Evolutionary conservation across 2,113 vertebrate species (phyloP).

Genomic region (Brachirus orientalis): DNA sequence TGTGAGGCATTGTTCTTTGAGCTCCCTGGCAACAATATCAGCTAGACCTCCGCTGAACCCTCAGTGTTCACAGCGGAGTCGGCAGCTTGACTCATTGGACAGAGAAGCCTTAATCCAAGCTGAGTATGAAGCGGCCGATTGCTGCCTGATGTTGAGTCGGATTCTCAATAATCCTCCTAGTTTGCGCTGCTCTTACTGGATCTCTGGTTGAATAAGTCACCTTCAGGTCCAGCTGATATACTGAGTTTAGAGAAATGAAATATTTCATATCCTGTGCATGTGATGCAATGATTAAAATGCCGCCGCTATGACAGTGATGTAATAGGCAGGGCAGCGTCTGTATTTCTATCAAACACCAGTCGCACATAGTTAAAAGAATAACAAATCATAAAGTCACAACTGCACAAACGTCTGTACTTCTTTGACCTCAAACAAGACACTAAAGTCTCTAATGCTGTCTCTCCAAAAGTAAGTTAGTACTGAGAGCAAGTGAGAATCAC

Average conservation of each 20-base stretch:
- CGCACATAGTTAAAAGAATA: too few relatives aligned
- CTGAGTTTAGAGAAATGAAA: constrained; percentile 19
- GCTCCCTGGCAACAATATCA: constrained; percentile 42
- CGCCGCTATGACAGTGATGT: not conserved
- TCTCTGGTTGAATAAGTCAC: constrained; percentile 25
- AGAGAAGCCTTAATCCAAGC: constrained; percentile 37
- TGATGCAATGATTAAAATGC: not conserved
- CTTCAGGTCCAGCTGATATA: constrained; percentile 32
- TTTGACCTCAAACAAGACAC: too few relatives aligned
- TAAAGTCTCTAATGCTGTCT: too few relatives aligned
- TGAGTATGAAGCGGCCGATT: constrained; percentile 34
- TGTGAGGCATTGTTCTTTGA: constrained; percentile 27
- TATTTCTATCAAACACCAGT: too few relatives aligned
- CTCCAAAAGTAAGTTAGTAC: too few relatives aligned
- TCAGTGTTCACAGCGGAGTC: constrained; percentile 20
- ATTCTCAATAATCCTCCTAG: constrained; percentile 42
- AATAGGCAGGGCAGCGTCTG: too few relatives aligned
- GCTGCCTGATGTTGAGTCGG: constrained; percentile 20
- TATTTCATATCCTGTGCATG: not conserved
- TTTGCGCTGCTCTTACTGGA: constrained; percentile 35
- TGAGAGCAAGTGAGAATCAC: too few relatives aligned
- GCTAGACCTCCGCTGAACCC: constrained; percentile 39
- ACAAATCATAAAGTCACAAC: too few relatives aligned
- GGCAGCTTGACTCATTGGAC: constrained; percentile 42
- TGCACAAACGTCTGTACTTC: too few relatives aligned